These are phyloP conservation scores for Aphrophora alni DNA, from an alignment of 2,888 invertebrate species.

Conservation along the genomic window DNA sequence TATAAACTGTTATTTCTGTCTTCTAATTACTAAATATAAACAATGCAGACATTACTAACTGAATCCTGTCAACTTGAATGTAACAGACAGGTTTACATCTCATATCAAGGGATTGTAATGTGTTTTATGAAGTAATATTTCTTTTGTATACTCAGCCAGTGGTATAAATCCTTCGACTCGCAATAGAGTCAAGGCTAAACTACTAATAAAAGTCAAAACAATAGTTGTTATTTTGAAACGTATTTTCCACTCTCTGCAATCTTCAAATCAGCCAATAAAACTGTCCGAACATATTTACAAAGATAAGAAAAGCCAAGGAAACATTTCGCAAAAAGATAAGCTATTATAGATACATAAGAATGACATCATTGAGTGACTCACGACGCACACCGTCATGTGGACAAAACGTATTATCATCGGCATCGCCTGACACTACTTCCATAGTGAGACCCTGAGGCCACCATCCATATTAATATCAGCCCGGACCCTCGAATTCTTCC, in stretches of 20 bases:
- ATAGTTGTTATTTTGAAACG: conserved; percentile 2
- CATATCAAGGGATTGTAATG: not conserved
- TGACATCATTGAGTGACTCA: not conserved
- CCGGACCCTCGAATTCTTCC: not conserved
- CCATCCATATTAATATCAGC: not conserved
- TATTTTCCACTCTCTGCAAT: not conserved
- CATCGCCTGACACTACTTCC: not conserved
- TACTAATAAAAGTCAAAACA: not conserved
- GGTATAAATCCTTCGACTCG: not conserved
- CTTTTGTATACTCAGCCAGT: not conserved
- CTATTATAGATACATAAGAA: not conserved
- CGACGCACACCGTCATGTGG: not conserved
- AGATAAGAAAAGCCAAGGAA: not conserved
- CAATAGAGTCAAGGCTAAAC: not conserved
- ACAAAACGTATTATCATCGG: not conserved
- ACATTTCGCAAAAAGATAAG: not conserved
- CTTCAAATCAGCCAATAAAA: not conserved
- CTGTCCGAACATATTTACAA: not conserved
- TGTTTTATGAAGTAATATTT: not conserved
- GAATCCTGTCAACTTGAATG: too few species aligned
- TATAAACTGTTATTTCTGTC: too few species aligned
- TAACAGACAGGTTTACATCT: too few species aligned
- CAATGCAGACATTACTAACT: too few species aligned
- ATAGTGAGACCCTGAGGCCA: not conserved
- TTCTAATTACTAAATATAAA: too few species aligned